Conservation (phyloP, 1,140 invertebrate genomes). For the Apis laboriosa region DNA sequence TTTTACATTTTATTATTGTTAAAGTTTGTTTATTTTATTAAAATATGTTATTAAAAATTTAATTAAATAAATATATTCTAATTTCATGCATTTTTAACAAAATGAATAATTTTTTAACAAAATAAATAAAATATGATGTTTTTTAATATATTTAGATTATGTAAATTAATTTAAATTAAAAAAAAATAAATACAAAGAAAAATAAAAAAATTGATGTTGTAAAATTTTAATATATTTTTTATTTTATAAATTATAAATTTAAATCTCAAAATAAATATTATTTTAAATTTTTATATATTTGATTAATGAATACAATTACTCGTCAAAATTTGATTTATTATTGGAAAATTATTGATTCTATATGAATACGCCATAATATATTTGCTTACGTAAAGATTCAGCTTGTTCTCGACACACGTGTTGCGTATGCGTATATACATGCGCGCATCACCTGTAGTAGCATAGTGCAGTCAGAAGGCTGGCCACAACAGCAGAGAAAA, state of each 20-base stretch:
- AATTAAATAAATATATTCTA: too few relatives aligned
- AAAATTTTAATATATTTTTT: too few relatives aligned
- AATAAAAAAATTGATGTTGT: background rate
- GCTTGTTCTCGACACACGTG: slow-evolving; percentile 45
- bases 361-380: background rate
- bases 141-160: too few relatives aligned
- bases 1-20: too few relatives aligned
- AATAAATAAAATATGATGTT: too few relatives aligned
- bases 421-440: slow-evolving; percentile 44
- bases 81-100: too few relatives aligned
- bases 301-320: background rate
- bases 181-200: background rate
- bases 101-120: too few relatives aligned
- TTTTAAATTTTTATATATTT: background rate
- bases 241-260: too few relatives aligned
- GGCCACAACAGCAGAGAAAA: slow-evolving; percentile 60
- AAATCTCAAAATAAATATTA: background rate
- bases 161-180: background rate
- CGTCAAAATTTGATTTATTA: background rate
- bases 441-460: slow-evolving; percentile 37
- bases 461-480: slow-evolving; percentile 51
- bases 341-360: background rate
- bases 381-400: background rate
- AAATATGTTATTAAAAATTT: too few relatives aligned
- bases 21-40: too few relatives aligned